phyloP scores from a whole-genome alignment of 2,113 vertebrate species.

The Uropsilus gracilis region DNA sequence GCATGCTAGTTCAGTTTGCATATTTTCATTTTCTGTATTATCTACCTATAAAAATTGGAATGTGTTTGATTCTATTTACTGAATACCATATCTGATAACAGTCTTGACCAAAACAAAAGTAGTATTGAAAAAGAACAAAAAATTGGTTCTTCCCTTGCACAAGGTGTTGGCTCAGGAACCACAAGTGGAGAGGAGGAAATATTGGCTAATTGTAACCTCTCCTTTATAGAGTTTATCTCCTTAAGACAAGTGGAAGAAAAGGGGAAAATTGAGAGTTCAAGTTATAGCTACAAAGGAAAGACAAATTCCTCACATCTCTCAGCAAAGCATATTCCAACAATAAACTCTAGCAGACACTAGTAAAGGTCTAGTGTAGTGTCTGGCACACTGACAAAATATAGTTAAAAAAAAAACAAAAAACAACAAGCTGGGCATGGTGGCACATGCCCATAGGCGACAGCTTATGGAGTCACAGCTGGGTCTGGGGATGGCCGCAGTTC shows the following conservation, averaged over 20 bases:
- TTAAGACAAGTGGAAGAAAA: neutral
- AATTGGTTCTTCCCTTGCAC: neutral
- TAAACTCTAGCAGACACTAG: neutral
- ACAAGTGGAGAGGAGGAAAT: neutral
- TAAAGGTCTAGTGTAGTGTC: neutral
- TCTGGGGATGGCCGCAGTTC: too few species aligned
- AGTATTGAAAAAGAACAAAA: neutral
- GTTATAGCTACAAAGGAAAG: neutral
- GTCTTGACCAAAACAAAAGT: conserved; percentile 3
- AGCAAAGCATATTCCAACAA: neutral
- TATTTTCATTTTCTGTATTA: conserved; percentile 27
- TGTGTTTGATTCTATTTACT: neutral
- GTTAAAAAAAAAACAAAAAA: too few species aligned
- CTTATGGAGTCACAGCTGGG: too few species aligned
- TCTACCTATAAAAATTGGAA: neutral
- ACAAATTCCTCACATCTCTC: neutral
- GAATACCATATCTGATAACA: neutral
- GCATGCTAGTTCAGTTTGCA: neutral
- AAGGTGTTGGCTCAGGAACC: neutral
- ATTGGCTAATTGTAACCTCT: neutral
- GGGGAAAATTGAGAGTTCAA: neutral
- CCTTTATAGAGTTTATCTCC: neutral
- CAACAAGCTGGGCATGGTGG: too few species aligned
- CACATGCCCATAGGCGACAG: too few species aligned
- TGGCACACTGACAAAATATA: neutral